phyloP scores from a whole-genome alignment of 2,797 vertebrate species.

The Neostethus bicornis region DNA sequence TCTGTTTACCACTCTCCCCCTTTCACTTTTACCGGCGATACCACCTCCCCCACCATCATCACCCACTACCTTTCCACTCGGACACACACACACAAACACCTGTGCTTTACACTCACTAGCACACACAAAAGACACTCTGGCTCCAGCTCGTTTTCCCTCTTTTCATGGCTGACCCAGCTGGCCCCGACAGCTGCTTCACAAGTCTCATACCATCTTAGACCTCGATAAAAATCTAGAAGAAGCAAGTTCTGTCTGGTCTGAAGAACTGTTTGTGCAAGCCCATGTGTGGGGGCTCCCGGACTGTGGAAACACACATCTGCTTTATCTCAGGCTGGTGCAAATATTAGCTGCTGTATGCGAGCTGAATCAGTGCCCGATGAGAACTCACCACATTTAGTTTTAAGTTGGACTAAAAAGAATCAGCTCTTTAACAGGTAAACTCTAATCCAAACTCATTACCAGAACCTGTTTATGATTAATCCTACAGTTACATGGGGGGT shows the following conservation, averaged over 20 bases:
- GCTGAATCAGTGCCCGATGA: constrained; percentile 9
- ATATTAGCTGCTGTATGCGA: constrained; percentile 13
- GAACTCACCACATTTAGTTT: neutral
- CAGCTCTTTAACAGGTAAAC: constrained; percentile 35
- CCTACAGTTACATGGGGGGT: constrained; percentile 31
- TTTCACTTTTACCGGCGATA: constrained; percentile 58
- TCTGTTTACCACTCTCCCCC: constrained; percentile 42
- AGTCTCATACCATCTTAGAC: constrained; percentile 42
- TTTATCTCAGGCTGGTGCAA: constrained; percentile 19
- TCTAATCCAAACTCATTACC: constrained; percentile 17
- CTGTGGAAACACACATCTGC: constrained; percentile 20
- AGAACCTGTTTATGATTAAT: constrained; percentile 55
- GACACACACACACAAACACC: constrained; percentile 6
- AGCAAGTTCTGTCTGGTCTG: constrained; percentile 47
- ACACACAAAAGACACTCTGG: constrained; percentile 17
- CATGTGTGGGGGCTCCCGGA: constrained; percentile 2
- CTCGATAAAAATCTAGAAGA: constrained; percentile 45
- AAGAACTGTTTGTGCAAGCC: constrained; percentile 24
- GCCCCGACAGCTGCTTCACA: constrained; percentile 65
- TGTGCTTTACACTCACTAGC: constrained; percentile 7
- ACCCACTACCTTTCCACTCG: constrained; percentile 40
- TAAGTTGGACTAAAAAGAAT: constrained; percentile 19
- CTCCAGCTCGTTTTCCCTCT: constrained; percentile 29
- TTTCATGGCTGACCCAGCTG: constrained; percentile 59
- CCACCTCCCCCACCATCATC: constrained; percentile 28